Evolutionary conservation across 2,888 invertebrate genomes (phyloP).

Genomic region (Tachina lurida): DNA sequence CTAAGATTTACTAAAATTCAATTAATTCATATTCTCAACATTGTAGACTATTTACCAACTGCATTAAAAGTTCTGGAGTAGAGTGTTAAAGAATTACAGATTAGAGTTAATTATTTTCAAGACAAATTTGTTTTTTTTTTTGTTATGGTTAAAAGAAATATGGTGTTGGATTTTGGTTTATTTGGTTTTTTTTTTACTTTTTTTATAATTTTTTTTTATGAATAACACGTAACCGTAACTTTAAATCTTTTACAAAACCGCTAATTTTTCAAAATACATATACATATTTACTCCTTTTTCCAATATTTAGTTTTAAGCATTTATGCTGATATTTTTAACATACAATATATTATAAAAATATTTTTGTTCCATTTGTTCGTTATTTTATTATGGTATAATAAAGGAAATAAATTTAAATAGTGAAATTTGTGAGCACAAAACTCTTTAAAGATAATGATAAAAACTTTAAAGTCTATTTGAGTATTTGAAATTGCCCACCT

Average conservation of each 20-base stretch:
- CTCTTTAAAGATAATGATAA: background rate
- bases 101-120: background rate
- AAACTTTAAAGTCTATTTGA: too few species aligned
- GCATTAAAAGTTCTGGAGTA: conserved; percentile 21
- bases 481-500: too few species aligned
- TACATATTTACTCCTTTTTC: background rate
- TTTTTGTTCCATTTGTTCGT: background rate
- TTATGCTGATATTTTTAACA: conserved; percentile 6
- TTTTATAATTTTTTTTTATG: background rate
- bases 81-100: background rate
- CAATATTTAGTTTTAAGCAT: background rate
- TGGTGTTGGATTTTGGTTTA: background rate
- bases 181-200: background rate
- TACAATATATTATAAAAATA: conserved; percentile 2
- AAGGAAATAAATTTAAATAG: background rate
- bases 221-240: background rate
- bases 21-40: conserved; percentile 15
- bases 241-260: background rate
- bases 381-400: background rate
- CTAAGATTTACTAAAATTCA: background rate
- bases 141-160: background rate
- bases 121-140: background rate
- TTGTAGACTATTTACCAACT: conserved; percentile 32
- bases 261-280: background rate
- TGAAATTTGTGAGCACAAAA: background rate